These are phyloP conservation scores for Gastracanthus pulcherrimus DNA, from an alignment of 2,888 invertebrate genomes.

Conservation along the genomic window DNA sequence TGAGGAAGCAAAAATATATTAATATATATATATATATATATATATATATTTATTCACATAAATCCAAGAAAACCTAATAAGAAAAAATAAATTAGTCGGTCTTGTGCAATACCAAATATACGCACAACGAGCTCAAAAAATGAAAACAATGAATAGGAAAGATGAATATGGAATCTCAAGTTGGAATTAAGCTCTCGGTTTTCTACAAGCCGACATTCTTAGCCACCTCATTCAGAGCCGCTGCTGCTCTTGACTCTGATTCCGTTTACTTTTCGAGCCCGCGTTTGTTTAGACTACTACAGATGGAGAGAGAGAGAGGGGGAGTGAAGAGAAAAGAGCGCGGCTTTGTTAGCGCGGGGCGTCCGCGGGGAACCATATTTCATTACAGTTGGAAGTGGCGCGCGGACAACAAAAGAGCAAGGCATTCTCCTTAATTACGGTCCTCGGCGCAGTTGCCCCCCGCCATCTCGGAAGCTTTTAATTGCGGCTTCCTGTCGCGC, in stretches of 20 bases:
- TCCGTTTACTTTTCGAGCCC: neutral
- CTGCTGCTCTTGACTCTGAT: neutral
- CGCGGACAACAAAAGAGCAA: slow-evolving; percentile 27
- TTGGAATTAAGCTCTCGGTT: slow-evolving; percentile 5
- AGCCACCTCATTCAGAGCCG: slow-evolving; percentile 5
- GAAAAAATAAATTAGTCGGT: no score
- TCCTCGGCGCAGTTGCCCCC: neutral
- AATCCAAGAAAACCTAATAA: no score
- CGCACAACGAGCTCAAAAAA: no score
- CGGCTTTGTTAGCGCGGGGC: slow-evolving; percentile 36
- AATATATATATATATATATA: no score
- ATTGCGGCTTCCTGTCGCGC: neutral
- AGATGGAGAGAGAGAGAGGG: no score
- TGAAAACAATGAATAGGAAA: no score
- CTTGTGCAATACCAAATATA: no score
- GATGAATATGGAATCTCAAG: no score
- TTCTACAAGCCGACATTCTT: neutral
- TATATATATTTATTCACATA: no score
- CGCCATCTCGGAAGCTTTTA: slow-evolving; percentile 23
- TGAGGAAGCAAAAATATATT: no score
- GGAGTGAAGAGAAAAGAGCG: no score
- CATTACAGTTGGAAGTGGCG: slow-evolving; percentile 18
- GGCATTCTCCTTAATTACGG: slow-evolving; percentile 39
- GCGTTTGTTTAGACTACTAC: slow-evolving; percentile 28
- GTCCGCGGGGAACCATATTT: slow-evolving; percentile 28